Evolutionary conservation across 2,113 vertebrate genomes (phyloP), one percentile per base, ranked within the genome.

Genomic region (Regulus satrapa): DNA sequence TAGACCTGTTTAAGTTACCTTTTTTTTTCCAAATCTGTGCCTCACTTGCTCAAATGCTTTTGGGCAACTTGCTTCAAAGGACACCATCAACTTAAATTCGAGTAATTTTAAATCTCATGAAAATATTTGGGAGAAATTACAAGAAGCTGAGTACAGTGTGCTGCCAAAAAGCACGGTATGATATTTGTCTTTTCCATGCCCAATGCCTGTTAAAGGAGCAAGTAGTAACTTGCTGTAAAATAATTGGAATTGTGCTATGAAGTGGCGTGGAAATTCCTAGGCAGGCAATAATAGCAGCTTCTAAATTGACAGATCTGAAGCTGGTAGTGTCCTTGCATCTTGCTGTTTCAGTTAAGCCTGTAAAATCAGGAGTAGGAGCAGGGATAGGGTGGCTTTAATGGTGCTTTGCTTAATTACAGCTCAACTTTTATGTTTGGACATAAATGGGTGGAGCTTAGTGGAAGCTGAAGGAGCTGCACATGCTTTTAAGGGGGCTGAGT

Each of bases 281-380:
- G 49, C 54, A 94, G 89, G 41, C 88, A 56, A 56, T 69, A 74
- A 77, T 5, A 85, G 78, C 29, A 73, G 14, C 61, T 88, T 90
- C 3, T 41, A 2, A 93, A 74, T 48, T 93, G 55, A 43, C 43
- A 51, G 67, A 69, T 90, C 17, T 83, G 82, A 96, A 93, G 94
- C 93, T 97, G 94, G 92, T 96, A 93, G 94, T 97, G 94, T 96
- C 93, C 95, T 95, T 96, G 82, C 72, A 93, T 88, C 56, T 92
- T 94, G 82, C 82, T 88, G 38, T 82, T 86, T 87, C 29, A 67
- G 86, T 93, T 89, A 51, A 85, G 40, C 67, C 69, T 77, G 32
- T 6, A 61, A 87, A 81, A 38, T 29, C 11, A 26, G 51, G 58
- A 64, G 26, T 40, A 83, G 32, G 58, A 81, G 34, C 26, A 63